A percentile compares a stretch with the other conserved stretches of the same genome.
phyloP scores from a whole-genome alignment of 2,797 vertebrate species.

The Sebastes steindachneri region DNA sequence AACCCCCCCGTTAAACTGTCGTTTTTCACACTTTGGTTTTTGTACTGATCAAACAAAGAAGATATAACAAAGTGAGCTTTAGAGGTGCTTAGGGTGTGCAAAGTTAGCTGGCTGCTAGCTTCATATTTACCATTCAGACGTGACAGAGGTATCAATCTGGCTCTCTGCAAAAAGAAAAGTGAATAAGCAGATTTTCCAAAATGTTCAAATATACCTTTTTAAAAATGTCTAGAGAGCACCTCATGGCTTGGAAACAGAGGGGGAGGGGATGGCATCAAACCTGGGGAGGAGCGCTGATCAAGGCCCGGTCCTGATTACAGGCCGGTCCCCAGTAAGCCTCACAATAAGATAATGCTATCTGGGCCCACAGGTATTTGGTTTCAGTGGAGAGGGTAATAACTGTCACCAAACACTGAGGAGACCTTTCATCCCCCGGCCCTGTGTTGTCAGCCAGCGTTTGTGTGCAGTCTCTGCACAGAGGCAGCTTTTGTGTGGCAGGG shows the following conservation, averaged over 20 bases:
- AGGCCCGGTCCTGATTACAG: constrained; percentile 75
- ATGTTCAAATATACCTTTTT: background rate
- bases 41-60: background rate
- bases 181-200: background rate
- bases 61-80: no score
- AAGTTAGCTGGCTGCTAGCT: background rate
- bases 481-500: constrained; percentile 68
- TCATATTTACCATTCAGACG: background rate
- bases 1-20: background rate
- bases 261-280: constrained; percentile 46
- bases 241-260: constrained; percentile 34
- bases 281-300: constrained; percentile 65
- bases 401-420: constrained; percentile 81
- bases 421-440: constrained; percentile 76
- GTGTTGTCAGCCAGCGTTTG: constrained; percentile 72
- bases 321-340: constrained; percentile 65
- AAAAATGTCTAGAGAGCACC: background rate
- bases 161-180: background rate
- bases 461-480: constrained; percentile 73
- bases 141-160: background rate
- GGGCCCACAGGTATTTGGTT: constrained; percentile 82
- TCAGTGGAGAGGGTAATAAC: constrained; percentile 80
- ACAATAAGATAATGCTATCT: constrained; percentile 81
- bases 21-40: background rate
- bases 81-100: background rate